These are phyloP conservation scores for Euphydryas editha DNA, from an alignment of 2,888 invertebrate genomes.

Conservation along the genomic window DNA sequence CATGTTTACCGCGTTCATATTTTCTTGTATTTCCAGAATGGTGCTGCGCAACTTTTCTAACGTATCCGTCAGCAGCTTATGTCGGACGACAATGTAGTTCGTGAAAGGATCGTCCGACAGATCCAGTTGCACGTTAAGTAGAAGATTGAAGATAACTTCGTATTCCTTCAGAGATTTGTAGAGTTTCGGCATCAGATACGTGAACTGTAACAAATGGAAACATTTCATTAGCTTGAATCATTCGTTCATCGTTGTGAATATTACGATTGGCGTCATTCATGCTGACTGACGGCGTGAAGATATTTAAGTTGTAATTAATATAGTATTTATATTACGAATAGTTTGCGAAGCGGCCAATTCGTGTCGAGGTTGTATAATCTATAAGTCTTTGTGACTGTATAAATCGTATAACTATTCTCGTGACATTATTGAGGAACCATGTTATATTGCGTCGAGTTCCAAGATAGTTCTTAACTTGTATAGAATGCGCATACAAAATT, in stretches of 20 bases:
- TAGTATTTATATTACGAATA: constrained; percentile 57
- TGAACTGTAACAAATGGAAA: constrained; percentile 79
- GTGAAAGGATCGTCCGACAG: constrained; percentile 72
- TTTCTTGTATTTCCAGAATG: constrained; percentile 79
- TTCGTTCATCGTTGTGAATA: not conserved
- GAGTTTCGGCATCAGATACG: constrained; percentile 82
- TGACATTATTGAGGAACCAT: constrained; percentile 44
- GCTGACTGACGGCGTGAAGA: constrained; percentile 36
- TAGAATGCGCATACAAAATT: constrained; percentile 5
- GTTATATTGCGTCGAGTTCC: constrained; percentile 14
- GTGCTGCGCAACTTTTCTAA: constrained; percentile 81
- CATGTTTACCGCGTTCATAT: constrained; percentile 67
- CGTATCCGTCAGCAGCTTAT: constrained; percentile 69
- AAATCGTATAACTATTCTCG: constrained; percentile 45
- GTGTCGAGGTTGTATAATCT: constrained; percentile 75
- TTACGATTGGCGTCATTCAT: not conserved
- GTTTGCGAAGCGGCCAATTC: constrained; percentile 71
- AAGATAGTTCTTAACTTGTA: constrained; percentile 9
- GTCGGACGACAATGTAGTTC: constrained; percentile 67
- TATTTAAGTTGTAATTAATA: constrained; percentile 46
- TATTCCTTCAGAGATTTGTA: constrained; percentile 76
- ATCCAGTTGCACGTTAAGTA: constrained; percentile 64
- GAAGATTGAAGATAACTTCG: constrained; percentile 66
- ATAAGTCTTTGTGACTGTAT: constrained; percentile 61
- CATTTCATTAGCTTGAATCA: constrained; percentile 3